Conservation (phyloP, 1,140 invertebrate genomes). For the Papilio aristodemus region DNA sequence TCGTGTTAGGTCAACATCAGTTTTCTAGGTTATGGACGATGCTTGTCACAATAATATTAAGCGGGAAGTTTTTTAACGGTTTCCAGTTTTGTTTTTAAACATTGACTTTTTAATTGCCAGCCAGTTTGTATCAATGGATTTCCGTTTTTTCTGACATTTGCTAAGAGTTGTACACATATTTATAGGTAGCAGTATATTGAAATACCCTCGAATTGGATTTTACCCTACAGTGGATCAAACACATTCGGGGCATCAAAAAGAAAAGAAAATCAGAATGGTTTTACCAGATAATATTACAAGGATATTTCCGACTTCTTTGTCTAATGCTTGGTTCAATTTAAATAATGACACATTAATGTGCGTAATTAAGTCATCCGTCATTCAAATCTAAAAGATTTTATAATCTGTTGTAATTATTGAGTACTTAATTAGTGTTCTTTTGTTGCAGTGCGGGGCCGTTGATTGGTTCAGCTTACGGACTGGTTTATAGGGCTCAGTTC, state of each 20-base stretch:
- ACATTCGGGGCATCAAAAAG: too few species aligned
- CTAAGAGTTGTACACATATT: too few species aligned
- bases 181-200: too few species aligned
- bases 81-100: not conserved
- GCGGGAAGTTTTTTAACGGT: conserved; percentile 5
- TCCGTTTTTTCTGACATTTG: not conserved
- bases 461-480: conserved; percentile 37
- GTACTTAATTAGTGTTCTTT: conserved; percentile 41
- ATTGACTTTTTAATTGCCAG: not conserved
- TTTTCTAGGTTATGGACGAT: conserved; percentile 9
- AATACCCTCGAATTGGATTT: too few species aligned
- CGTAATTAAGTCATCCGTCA: conserved; percentile 9
- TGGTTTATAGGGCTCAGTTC: conserved; percentile 28
- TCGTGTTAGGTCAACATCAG: conserved; percentile 18
- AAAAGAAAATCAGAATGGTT: too few species aligned
- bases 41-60: conserved; percentile 9
- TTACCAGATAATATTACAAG: not conserved
- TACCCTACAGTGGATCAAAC: too few species aligned
- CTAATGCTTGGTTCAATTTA: not conserved
- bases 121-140: not conserved
- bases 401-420: conserved; percentile 20
- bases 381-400: conserved; percentile 10
- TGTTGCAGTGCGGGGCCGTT: conserved; percentile 54
- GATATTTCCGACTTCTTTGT: not conserved
- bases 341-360: not conserved